These are phyloP conservation scores for Temnothorax curvispinosus DNA, from an alignment of 1,140 invertebrate species.

Conservation along the genomic window DNA sequence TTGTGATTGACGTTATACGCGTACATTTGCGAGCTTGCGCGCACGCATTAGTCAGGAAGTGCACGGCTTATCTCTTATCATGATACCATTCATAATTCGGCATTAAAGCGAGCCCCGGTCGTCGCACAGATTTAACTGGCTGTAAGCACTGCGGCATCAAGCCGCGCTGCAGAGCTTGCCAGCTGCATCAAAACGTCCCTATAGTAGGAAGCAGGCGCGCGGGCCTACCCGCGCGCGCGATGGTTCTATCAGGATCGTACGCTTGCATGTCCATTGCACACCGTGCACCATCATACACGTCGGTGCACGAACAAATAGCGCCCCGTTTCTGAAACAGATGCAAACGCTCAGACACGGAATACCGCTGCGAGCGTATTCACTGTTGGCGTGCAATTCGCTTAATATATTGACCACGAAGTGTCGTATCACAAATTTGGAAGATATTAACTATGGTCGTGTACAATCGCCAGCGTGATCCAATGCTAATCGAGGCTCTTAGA, in stretches of 20 bases:
- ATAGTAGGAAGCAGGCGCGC: background rate
- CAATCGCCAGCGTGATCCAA: background rate
- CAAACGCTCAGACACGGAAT: slow-evolving; percentile 37
- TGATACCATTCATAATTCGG: slow-evolving; percentile 58
- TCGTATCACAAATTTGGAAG: slow-evolving; percentile 18
- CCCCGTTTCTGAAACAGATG: slow-evolving; percentile 55
- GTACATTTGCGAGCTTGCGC: background rate
- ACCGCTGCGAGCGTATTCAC: slow-evolving; percentile 19
- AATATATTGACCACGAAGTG: slow-evolving; percentile 49
- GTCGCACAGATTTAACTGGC: slow-evolving; percentile 47
- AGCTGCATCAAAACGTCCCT: background rate
- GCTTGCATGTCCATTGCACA: slow-evolving; percentile 57
- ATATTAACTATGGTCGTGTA: slow-evolving; percentile 7
- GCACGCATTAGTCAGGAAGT: slow-evolving; percentile 22
- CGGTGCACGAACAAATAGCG: slow-evolving; percentile 56
- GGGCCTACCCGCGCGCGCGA: slow-evolving; percentile 23
- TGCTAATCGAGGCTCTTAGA: background rate
- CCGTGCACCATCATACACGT: slow-evolving; percentile 49
- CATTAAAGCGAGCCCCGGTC: slow-evolving; percentile 40
- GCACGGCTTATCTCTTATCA: slow-evolving; percentile 38
- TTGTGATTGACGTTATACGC: slow-evolving; percentile 16
- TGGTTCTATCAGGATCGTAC: slow-evolving; percentile 29
- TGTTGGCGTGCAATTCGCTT: slow-evolving; percentile 25
- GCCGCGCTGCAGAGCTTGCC: background rate
- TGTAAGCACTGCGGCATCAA: slow-evolving; percentile 37